phyloP scores from a whole-genome alignment of 2,113 vertebrate species.

The Pluvialis apricaria region DNA sequence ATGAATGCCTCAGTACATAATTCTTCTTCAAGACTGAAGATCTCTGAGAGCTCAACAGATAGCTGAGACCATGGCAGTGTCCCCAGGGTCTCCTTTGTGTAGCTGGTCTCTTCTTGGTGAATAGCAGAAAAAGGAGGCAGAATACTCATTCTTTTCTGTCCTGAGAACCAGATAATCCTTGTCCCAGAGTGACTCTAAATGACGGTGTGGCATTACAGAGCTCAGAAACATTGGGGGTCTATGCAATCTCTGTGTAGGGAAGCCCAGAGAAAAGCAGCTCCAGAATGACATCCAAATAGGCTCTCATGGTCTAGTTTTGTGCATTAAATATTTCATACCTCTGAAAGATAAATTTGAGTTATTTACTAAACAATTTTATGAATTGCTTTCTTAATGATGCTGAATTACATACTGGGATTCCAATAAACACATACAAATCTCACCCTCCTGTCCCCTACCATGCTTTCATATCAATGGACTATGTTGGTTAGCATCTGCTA shows the following conservation, averaged over 20 bases:
- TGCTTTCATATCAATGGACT: neutral
- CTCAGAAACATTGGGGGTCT: neutral
- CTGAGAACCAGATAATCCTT: neutral
- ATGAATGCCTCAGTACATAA: neutral
- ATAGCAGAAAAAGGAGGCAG: neutral
- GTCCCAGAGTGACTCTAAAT: neutral
- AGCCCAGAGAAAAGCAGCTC: neutral
- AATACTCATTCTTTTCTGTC: fast-evolving
- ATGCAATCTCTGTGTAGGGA: neutral
- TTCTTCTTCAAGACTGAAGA: neutral
- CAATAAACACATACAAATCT: neutral
- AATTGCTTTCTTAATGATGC: neutral
- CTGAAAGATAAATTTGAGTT: neutral
- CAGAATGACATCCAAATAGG: neutral
- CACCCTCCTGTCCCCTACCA: neutral
- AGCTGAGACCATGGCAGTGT: neutral
- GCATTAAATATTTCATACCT: neutral
- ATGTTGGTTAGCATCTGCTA: neutral
- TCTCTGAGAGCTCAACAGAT: neutral
- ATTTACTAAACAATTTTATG: neutral
- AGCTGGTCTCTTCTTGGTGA: neutral
- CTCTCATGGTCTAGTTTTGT: neutral
- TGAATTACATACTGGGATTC: neutral
- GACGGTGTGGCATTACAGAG: neutral
- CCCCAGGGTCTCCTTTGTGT: neutral